A percentile compares a stretch with the other conserved stretches of the same genome.
Conservation (phyloP, 2,888 invertebrate species). For the Thyatira batis region DNA sequence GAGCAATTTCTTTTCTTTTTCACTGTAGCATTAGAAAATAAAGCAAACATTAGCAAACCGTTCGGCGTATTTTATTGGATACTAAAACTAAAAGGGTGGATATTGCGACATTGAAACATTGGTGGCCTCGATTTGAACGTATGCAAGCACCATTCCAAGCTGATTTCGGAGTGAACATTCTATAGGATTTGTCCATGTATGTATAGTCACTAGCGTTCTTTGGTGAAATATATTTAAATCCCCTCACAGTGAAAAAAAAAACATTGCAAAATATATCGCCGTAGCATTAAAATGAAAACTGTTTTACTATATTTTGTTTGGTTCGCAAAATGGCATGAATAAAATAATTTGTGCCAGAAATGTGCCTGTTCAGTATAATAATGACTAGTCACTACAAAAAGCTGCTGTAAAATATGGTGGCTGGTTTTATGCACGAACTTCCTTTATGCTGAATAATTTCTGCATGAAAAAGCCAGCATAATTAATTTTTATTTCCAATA, state of each 20-base stretch:
- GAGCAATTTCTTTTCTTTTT: slow-evolving; percentile 14
- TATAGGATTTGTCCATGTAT: neutral
- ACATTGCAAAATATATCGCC: neutral
- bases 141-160: slow-evolving; percentile 35
- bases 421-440: neutral
- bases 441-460: neutral
- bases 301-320: neutral
- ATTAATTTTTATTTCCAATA: slow-evolving; percentile 13
- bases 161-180: neutral
- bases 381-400: neutral
- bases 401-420: neutral
- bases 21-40: slow-evolving; percentile 45
- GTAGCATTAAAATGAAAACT: neutral
- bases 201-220: no score
- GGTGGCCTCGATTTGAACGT: slow-evolving; percentile 47
- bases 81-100: slow-evolving; percentile 77
- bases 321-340: neutral
- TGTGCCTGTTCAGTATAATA: neutral
- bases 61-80: slow-evolving; percentile 63
- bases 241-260: neutral
- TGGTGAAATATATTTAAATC: neutral
- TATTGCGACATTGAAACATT: slow-evolving; percentile 65
- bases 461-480: slow-evolving; percentile 3
- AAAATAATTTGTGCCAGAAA: neutral
- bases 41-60: slow-evolving; percentile 57